These are phyloP conservation scores for Dryocosmus kuriphilus DNA, from an alignment of 2,888 invertebrate genomes.

Conservation along the genomic window DNA sequence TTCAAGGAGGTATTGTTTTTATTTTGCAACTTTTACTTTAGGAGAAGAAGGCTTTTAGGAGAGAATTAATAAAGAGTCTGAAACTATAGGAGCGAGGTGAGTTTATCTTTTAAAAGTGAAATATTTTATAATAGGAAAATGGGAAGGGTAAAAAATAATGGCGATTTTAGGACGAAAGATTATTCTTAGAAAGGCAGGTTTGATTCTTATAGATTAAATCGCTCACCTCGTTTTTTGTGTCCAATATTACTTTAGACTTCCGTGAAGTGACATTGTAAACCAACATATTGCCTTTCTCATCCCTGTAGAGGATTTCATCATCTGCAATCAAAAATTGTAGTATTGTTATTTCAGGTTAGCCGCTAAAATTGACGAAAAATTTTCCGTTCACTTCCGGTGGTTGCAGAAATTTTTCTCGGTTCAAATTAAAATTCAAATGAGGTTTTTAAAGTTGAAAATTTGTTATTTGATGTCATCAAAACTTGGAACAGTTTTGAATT, in stretches of 20 bases:
- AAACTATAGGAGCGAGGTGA: not conserved
- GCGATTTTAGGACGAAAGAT: slow-evolving; percentile 5
- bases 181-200: not conserved
- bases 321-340: slow-evolving; percentile 78
- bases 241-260: slow-evolving; percentile 77
- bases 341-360: too few relatives aligned
- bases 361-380: too few relatives aligned
- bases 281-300: slow-evolving; percentile 80
- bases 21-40: slow-evolving; percentile 3
- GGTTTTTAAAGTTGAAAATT: too few relatives aligned
- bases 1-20: not conserved
- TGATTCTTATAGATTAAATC: not conserved
- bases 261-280: slow-evolving; percentile 79
- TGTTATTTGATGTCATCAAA: too few relatives aligned
- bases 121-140: not conserved
- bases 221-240: slow-evolving; percentile 79
- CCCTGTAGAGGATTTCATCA: slow-evolving; percentile 83
- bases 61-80: slow-evolving; percentile 28
- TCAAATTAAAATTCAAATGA: too few relatives aligned
- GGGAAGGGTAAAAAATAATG: not conserved
- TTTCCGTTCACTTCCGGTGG: too few relatives aligned
- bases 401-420: too few relatives aligned
- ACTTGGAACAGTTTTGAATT: too few relatives aligned
- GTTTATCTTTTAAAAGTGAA: slow-evolving; percentile 20
- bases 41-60: not conserved